phyloP scores from a whole-genome alignment of 2,888 invertebrate species.

The Lycia hirtaria region DNA sequence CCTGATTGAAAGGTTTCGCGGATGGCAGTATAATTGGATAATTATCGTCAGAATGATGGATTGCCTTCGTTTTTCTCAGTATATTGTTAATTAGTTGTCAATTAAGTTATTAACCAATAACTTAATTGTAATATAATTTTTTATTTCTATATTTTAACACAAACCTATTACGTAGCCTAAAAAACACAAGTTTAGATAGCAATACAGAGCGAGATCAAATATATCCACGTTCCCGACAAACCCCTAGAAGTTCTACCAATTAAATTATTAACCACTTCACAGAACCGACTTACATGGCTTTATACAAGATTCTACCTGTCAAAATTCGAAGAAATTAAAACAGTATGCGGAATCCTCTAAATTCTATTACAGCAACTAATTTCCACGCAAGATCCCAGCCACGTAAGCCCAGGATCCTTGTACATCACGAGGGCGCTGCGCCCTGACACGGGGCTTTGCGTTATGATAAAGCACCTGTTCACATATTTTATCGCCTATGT shows the following conservation, averaged over 20 bases:
- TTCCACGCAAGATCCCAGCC: slow-evolving; percentile 58
- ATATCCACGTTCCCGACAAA: too few species aligned
- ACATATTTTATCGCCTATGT: slow-evolving; percentile 78
- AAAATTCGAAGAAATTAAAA: slow-evolving; percentile 34
- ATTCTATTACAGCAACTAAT: slow-evolving; percentile 75
- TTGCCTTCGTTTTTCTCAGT: slow-evolving; percentile 50
- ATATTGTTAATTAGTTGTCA: too few species aligned
- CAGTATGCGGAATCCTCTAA: slow-evolving; percentile 47
- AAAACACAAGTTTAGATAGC: too few species aligned
- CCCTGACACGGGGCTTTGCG: slow-evolving; percentile 77
- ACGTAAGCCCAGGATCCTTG: slow-evolving; percentile 74
- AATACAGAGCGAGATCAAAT: too few species aligned
- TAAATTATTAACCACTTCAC: neutral
- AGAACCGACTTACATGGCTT: neutral
- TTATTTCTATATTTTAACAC: too few species aligned
- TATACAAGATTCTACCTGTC: neutral
- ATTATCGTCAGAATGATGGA: slow-evolving; percentile 61
- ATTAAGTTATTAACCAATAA: too few species aligned
- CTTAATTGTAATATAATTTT: too few species aligned
- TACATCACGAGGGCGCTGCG: slow-evolving; percentile 73
- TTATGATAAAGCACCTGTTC: slow-evolving; percentile 81
- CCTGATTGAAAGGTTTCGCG: slow-evolving; percentile 62
- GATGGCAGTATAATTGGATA: slow-evolving; percentile 69
- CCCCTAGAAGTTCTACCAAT: too few species aligned
- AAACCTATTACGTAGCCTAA: too few species aligned